These are phyloP conservation scores for Drosophila sordidula DNA, from an alignment of 2,888 invertebrate genomes.

Conservation along the genomic window DNA sequence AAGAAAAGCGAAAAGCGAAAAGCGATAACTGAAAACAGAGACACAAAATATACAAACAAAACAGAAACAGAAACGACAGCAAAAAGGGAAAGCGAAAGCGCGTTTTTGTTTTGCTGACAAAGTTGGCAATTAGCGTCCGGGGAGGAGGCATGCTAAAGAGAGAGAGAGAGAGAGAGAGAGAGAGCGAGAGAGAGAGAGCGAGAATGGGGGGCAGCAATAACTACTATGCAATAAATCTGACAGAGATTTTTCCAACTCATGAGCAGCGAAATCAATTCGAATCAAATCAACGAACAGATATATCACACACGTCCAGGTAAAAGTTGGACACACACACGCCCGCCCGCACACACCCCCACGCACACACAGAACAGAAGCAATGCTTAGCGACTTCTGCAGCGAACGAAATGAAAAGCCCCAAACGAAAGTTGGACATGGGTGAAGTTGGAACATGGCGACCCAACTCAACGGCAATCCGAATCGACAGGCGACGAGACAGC, in stretches of 20 bases:
- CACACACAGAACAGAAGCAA: constrained; percentile 40
- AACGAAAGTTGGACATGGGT: constrained; percentile 53
- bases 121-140: constrained; percentile 43
- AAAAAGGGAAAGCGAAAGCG: constrained; percentile 10
- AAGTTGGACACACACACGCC: constrained; percentile 29
- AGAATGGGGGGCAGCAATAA: constrained; percentile 11
- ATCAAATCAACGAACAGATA: constrained; percentile 61
- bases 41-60: constrained; percentile 1
- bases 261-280: constrained; percentile 64
- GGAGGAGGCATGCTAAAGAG: not conserved
- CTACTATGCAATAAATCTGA: constrained; percentile 44
- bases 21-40: not conserved
- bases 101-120: constrained; percentile 26
- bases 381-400: constrained; percentile 43
- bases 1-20: constrained; percentile 25
- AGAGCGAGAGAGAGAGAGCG: not conserved
- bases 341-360: constrained; percentile 2
- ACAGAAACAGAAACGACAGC: constrained; percentile 8
- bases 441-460: constrained; percentile 33
- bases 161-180: not conserved
- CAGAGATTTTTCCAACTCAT: constrained; percentile 56
- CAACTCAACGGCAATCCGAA: constrained; percentile 66
- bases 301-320: constrained; percentile 60
- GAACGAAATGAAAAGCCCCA: constrained; percentile 62
- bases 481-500: constrained; percentile 72